Percentiles rank a stretch among this genome's conserved stretches.
phyloP scores from a whole-genome alignment of 2,888 invertebrate genomes.

The Xanthorhoe designata region DNA sequence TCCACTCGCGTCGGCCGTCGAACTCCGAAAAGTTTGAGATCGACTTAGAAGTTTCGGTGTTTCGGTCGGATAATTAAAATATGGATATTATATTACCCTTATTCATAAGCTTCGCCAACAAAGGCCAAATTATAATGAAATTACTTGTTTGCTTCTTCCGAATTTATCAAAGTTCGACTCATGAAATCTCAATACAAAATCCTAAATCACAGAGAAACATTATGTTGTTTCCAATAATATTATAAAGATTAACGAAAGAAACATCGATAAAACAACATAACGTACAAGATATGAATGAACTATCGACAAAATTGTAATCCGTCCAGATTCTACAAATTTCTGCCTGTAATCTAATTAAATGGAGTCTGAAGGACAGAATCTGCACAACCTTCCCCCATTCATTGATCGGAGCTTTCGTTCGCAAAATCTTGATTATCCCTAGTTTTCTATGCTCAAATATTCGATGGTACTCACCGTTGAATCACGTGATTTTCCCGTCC shows the following conservation, averaged over 20 bases:
- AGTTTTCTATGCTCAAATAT: conserved; percentile 12
- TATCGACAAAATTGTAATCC: conserved; percentile 11
- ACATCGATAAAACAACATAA: neutral
- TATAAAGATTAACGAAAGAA: neutral
- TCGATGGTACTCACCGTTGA: conserved; percentile 37
- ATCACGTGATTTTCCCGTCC: conserved; percentile 54
- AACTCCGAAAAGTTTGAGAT: conserved; percentile 24
- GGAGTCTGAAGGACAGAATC: conserved; percentile 21
- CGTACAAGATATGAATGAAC: conserved; percentile 12
- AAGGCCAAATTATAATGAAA: conserved; percentile 16
- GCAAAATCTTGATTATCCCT: conserved; percentile 1
- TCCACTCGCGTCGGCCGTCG: conserved; percentile 23
- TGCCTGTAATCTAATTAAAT: conserved; percentile 36
- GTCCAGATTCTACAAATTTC: conserved; percentile 24
- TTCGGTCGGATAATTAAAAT: conserved; percentile 30
- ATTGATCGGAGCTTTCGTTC: neutral
- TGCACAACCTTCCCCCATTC: conserved; percentile 15
- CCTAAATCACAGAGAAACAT: neutral
- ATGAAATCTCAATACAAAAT: conserved; percentile 2
- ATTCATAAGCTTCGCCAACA: conserved; percentile 22
- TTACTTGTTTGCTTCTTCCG: conserved; percentile 6
- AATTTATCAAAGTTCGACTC: neutral
- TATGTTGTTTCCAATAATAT: neutral
- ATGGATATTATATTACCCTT: conserved; percentile 19
- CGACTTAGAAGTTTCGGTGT: conserved; percentile 23